Percentiles rank a stretch among this genome's conserved stretches.
Conservation (phyloP, 2,113 vertebrate genomes). For the Tenrec ecaudatus region DNA sequence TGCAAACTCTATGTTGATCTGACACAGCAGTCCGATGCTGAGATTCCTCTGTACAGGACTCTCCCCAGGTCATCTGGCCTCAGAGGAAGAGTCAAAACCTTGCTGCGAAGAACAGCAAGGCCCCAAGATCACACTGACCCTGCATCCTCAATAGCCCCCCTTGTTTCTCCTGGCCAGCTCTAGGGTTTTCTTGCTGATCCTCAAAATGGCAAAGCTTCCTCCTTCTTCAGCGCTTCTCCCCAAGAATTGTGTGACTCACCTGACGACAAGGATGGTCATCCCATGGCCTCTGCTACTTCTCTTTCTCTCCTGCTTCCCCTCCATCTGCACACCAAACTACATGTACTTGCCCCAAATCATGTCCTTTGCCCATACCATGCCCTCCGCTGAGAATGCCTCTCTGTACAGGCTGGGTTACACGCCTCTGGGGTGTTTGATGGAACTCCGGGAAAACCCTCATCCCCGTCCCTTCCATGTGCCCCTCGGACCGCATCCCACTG, state of each 20-base stretch:
- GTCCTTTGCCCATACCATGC: too few species aligned
- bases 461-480: not conserved
- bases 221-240: not conserved
- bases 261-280: not conserved
- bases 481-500: not conserved
- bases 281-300: not conserved
- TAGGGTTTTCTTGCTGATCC: not conserved
- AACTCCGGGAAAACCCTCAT: not conserved
- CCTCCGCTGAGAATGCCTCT: not conserved
- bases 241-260: not conserved
- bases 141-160: not conserved
- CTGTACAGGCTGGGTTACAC: not conserved
- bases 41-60: not conserved
- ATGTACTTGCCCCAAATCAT: not conserved
- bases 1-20: not conserved
- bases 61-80: not conserved
- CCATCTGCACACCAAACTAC: not conserved
- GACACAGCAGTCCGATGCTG: not conserved
- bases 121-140: accelerated
- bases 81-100: not conserved
- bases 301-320: not conserved
- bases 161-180: not conserved
- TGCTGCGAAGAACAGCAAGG: too few species aligned
- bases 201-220: not conserved
- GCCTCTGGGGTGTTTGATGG: not conserved